phyloP scores from a whole-genome alignment of 2,888 invertebrate species.

The Xestia ashworthii region DNA sequence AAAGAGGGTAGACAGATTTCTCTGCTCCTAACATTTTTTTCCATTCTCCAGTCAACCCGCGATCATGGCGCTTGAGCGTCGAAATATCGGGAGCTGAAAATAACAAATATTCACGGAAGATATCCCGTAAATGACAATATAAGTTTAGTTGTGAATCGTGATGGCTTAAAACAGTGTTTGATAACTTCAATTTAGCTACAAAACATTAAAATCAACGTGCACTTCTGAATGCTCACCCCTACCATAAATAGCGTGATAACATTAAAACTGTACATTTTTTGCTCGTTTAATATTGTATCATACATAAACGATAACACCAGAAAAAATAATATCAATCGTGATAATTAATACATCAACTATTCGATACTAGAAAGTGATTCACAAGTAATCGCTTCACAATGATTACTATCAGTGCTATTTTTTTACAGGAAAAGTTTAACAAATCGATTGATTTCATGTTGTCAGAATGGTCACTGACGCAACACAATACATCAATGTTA shows the following conservation, averaged over 20 bases:
- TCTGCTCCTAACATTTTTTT: no score
- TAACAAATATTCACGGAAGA: no score
- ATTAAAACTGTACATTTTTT: background rate
- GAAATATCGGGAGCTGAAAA: no score
- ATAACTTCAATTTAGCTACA: background rate
- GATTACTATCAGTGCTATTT: background rate
- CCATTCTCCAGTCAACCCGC: no score
- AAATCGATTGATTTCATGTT: background rate
- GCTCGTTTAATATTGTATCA: background rate
- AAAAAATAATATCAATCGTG: background rate
- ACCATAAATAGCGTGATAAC: constrained; percentile 14
- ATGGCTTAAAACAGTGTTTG: no score
- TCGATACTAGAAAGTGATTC: constrained; percentile 5
- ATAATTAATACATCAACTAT: background rate
- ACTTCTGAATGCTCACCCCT: background rate
- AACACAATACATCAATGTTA: background rate
- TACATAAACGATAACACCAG: constrained; percentile 1
- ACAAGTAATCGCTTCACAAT: background rate
- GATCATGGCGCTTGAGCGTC: no score
- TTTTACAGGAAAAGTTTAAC: background rate
- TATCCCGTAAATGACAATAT: no score
- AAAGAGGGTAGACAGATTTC: no score
- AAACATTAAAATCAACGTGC: background rate
- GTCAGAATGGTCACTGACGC: background rate
- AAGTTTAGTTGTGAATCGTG: no score